phyloP scores from a whole-genome alignment of 1,140 invertebrate genomes.

The Propsilocerus akamusi region DNA sequence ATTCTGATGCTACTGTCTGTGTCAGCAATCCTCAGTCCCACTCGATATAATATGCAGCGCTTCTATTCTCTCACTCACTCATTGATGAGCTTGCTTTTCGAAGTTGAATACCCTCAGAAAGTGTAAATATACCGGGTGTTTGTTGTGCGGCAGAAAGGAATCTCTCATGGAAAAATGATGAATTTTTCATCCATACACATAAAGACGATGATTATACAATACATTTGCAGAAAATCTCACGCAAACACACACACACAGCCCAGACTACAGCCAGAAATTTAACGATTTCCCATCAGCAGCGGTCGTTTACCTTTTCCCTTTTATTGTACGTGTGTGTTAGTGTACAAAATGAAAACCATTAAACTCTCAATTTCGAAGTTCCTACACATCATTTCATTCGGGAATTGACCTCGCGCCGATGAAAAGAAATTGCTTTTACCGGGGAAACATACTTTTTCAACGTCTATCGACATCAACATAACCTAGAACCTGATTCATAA shows the following conservation, averaged over 20 bases:
- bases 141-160: too few species aligned
- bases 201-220: not conserved
- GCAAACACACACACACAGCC: conserved; percentile 1
- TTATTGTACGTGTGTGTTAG: not conserved
- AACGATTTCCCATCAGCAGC: conserved; percentile 1
- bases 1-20: too few species aligned
- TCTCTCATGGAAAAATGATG: not conserved
- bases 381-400: not conserved
- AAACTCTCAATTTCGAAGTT: conserved; percentile 4
- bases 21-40: too few species aligned
- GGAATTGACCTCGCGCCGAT: not conserved
- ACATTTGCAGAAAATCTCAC: not conserved
- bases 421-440: too few species aligned
- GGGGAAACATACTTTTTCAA: not conserved
- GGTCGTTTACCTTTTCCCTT: not conserved
- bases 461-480: not conserved
- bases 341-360: not conserved
- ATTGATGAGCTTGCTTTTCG: not conserved
- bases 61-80: too few species aligned
- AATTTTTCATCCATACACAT: not conserved
- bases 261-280: not conserved
- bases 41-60: too few species aligned
- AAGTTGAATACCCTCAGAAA: conserved; percentile 1
- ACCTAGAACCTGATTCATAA: not conserved
- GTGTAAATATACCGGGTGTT: not conserved